Evolutionary conservation across 2,888 invertebrate species (phyloP).

Genomic region (Tenthredo livida): DNA sequence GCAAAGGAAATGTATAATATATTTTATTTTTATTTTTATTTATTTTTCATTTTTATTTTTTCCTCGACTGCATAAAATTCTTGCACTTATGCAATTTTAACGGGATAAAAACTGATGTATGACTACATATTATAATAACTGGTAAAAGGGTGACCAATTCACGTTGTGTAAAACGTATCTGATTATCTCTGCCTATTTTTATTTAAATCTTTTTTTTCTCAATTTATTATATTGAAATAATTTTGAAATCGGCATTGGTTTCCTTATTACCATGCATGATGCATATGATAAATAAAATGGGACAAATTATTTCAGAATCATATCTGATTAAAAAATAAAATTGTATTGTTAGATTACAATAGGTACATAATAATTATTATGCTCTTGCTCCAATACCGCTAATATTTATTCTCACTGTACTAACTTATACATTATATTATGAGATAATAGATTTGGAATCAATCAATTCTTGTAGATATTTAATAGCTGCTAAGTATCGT

Average conservation of each 20-base stretch:
- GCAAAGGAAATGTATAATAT: background rate
- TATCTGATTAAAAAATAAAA: background rate
- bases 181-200: background rate
- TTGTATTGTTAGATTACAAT: background rate
- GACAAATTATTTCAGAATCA: slow-evolving; percentile 2
- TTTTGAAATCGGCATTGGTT: background rate
- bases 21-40: background rate
- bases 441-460: slow-evolving; percentile 18
- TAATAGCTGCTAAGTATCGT: background rate
- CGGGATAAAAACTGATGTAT: background rate
- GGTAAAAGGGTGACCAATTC: slow-evolving; percentile 43
- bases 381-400: slow-evolving; percentile 19
- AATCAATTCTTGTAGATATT: slow-evolving; percentile 8
- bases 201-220: background rate
- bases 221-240: background rate
- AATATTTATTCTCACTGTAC: slow-evolving; percentile 1
- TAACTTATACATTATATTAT: slow-evolving; percentile 20
- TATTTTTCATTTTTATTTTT: background rate
- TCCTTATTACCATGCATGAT: background rate
- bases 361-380: background rate
- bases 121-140: background rate
- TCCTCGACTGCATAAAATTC: background rate
- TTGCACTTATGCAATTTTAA: slow-evolving; percentile 3
- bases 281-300: background rate
- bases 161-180: slow-evolving; percentile 20